Base-by-base conservation (phyloP, 2,888 invertebrate genomes). In the Corythucha ciliata region DNA sequence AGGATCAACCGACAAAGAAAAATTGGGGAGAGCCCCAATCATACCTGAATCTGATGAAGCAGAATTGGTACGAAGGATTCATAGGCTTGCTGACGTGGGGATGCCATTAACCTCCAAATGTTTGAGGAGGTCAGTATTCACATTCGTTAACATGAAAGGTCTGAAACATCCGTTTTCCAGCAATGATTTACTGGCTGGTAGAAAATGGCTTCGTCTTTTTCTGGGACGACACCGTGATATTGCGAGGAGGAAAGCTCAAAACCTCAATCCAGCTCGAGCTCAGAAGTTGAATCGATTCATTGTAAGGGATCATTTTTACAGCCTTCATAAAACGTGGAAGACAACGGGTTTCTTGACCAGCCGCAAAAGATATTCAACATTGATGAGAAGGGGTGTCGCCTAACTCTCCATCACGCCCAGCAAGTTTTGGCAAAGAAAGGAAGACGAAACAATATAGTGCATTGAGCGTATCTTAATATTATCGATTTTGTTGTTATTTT, bases 341-440 rank as follows among this genome's bases (percentile, higher is more conserved):
- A 58, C 8, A 2, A 22, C 4, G 41, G 62, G 52, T 3, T 36
- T 7, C 4, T 36, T 4, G 3, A 3, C 14, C 18, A 10, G 4
- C 36, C 36, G 3, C 36, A 36, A n/a, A 20, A 7, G 3, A 36
- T 36, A 18, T 36, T 6, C 10, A 36, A 36, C 3, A 36, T 36
- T 3, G 36, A 36, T 10, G 36, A 36, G 21, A 36, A 36, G 10
- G 36, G 36, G 14, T 36, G 36, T 21, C 42, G 60, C 1, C 48
- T 66, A 6, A 63, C 59, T 3, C 24, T 65, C 2, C 65, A 66
- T 44, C 54, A 65, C 10, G 54, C 60, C 36, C 64, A n/a, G n/a
- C n/a, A n/a, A n/a, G n/a, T n/a, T n/a, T n/a, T n/a, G n/a, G n/a
- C n/a, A n/a, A n/a, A n/a, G n/a, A n/a, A n/a, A n/a, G n/a, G n/a